Evolutionary conservation across 1,140 invertebrate species (phyloP), one percentile per base, ranked within the genome.

Genomic region (Ladona fulva): DNA sequence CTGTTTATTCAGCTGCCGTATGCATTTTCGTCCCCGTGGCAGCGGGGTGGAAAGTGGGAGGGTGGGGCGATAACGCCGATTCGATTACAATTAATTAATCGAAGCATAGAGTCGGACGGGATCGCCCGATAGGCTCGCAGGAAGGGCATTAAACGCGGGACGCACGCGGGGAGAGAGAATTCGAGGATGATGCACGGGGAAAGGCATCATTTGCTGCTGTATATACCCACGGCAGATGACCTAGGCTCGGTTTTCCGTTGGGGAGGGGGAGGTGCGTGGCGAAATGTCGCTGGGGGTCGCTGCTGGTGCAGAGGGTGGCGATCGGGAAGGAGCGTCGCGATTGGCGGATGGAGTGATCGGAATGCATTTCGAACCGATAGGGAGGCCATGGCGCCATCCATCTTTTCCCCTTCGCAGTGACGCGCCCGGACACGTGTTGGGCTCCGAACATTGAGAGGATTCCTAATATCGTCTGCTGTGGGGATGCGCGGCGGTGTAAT

Each of bases 51-150:
- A 3, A 12, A 12, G 52, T 16, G 1, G 52, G n/a, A n/a, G n/a
- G n/a, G n/a, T n/a, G n/a, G n/a, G n/a, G 3, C 52, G 14, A 3
- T 66, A 66, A 66, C 52, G 52, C 3, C 3, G 52, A 66, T 66
- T 66, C 52, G 52, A 66, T 66, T 66, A 22, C 52, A 66, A 66
- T 66, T 66, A 66, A 66, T 66, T 66, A 66, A 66, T 66, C 52
- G n/a, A 66, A 66, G 52, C 14, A 66, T 16, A 22, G 52, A 66
- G 52, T 16, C n/a, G 52, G 14, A 66, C 5, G 3, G 52, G 52
- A n/a, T n/a, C n/a, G n/a, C n/a, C n/a, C 29, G 29, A 37, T 37
- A 37, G n/a, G n/a, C n/a, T n/a, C n/a, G n/a, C n/a, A n/a, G 29
- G 29, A 37, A 37, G 29, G 29, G 29, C 29, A 37, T 37, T 37